Evolutionary conservation across 2,797 vertebrate species (phyloP).

Genomic region (Choloepus didactylus): DNA sequence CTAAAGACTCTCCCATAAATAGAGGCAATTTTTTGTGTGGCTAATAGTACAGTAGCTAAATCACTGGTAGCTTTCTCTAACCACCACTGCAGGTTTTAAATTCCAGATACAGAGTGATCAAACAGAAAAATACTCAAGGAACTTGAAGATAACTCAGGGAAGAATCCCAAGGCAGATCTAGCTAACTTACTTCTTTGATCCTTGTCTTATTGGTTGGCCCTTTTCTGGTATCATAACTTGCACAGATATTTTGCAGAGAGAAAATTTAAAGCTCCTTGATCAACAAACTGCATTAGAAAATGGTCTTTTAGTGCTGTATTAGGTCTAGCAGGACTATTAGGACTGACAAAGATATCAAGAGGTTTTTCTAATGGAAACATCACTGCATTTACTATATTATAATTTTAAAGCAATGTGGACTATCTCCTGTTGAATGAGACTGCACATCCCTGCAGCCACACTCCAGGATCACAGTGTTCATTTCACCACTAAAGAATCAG

Average conservation of each 20-base stretch:
- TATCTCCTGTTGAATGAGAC: background rate
- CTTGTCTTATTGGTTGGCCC: background rate
- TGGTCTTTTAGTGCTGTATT: background rate
- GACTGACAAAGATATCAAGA: background rate
- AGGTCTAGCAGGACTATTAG: background rate
- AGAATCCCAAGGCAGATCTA: background rate
- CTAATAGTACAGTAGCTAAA: conserved; percentile 50
- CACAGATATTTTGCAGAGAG: background rate
- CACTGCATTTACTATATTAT: background rate
- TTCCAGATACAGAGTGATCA: conserved; percentile 61
- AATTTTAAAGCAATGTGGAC: background rate
- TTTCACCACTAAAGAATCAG: background rate
- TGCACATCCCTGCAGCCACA: background rate
- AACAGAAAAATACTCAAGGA: conserved; percentile 48
- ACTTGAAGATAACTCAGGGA: conserved; percentile 5
- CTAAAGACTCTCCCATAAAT: conserved; percentile 59
- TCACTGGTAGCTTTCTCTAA: conserved; percentile 53
- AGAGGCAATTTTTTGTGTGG: conserved; percentile 56
- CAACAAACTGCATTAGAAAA: conserved; percentile 26
- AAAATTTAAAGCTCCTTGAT: conserved; percentile 28
- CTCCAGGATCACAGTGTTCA: background rate
- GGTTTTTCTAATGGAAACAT: conserved; percentile 13
- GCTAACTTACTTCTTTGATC: conserved; percentile 53
- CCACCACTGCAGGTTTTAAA: background rate
- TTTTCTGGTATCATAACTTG: conserved; percentile 43